Percentiles rank a stretch among this genome's conserved stretches.
Conservation (phyloP, 2,113 vertebrate species). For the Xiphorhynchus elegans region DNA sequence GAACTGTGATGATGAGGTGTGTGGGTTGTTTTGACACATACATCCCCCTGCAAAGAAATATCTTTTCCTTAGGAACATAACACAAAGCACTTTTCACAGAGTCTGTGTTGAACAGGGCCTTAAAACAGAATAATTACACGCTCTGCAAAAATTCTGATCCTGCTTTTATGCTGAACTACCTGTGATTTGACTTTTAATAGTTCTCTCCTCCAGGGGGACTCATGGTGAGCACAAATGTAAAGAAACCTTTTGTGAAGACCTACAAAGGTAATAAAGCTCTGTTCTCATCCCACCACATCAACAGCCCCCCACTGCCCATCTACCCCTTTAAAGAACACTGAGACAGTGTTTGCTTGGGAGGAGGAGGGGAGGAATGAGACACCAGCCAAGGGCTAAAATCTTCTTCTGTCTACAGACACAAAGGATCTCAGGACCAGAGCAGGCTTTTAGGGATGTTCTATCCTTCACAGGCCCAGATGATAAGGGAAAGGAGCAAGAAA, state of each 20-base stretch:
- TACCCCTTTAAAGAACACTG: not conserved
- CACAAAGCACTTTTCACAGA: not conserved
- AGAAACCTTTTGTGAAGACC: not conserved
- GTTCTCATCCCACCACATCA: not conserved
- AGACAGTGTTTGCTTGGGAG: not conserved
- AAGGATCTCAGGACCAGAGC: not conserved
- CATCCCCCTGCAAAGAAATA: not conserved
- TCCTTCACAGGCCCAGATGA: not conserved
- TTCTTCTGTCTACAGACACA: not conserved
- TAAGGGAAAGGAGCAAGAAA: not conserved
- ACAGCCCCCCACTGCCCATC: not conserved
- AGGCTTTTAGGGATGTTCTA: not conserved
- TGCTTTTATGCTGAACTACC: not conserved
- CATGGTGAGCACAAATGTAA: not conserved
- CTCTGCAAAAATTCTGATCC: not conserved
- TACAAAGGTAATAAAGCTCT: not conserved
- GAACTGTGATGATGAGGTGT: not conserved
- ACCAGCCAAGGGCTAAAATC: not conserved
- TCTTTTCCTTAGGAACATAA: not conserved
- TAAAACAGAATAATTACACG: not conserved
- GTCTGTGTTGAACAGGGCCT: not conserved
- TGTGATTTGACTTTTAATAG: not conserved
- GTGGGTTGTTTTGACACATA: not conserved
- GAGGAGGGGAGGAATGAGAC: not conserved
- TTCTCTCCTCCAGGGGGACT: not conserved